Evolutionary conservation across 1,140 invertebrate genomes (phyloP), one percentile per base, ranked within the genome.

Genomic region (Micrasema minimum): DNA sequence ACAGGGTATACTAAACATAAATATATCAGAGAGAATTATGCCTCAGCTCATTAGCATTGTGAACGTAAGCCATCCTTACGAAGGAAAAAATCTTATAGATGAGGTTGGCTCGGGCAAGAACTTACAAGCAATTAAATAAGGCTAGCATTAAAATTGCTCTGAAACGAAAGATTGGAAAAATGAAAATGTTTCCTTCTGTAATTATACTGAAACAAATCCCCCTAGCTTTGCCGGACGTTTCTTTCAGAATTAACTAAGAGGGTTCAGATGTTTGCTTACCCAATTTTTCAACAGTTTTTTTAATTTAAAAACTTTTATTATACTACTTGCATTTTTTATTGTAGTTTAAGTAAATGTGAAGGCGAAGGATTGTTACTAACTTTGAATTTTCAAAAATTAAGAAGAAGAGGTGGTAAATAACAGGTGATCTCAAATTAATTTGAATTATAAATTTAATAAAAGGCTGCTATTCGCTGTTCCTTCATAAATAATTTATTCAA

Each of bases 1-100:
- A 45, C 45, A 45, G 26, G n/a, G 23, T 14, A 37, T 57, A 37
- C 48, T 5, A 20, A n/a, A 35, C 23, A 37, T 37, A 59, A 31
- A 38, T 43, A 64, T 37, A 46, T 64, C 59, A 45, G 59, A 20
- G 22, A 46, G 22, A 64, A 12, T 64, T 31, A 64, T 64, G 16
- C 41, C 22, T 11, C 14, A 18, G 22, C 59, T 64, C 59, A 46
- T 64, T 64, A 64, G 41, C 59, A 64, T 64, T 64, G 59, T 64
- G 59, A 46, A 46, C 23, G 23, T 64, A 64, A 64, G 41, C 41
- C 59, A 14, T 23, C 14, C 37, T 64, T 64, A 22, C 26, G 20
- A 45, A 14, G 43, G 38, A 48, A 64, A 62, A 59, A 64, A 46
- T 46, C 22, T 46, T 64, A 12, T 41, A 26, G 43, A 16, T 64